Evolutionary conservation across 2,113 vertebrate species (phyloP).

Genomic region (Uria aalge): DNA sequence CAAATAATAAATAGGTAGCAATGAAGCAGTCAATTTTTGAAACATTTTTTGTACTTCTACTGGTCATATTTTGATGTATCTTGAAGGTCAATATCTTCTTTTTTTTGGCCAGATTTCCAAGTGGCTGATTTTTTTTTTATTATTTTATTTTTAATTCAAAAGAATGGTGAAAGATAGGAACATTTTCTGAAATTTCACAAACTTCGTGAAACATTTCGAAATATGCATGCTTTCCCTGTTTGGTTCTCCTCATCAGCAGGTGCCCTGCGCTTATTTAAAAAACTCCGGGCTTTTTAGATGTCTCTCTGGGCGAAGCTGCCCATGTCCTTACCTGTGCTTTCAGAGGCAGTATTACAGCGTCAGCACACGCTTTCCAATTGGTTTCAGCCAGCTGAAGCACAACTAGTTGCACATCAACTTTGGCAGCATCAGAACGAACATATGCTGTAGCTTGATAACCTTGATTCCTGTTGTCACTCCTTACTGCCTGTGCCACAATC

Average conservation of each 20-base stretch:
- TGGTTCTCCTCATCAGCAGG: background rate
- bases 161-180: background rate
- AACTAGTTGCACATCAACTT: conserved; percentile 57
- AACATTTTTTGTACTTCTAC: background rate
- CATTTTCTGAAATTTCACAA: background rate
- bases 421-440: conserved; percentile 22
- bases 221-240: background rate
- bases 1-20: background rate
- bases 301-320: background rate
- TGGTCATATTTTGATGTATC: background rate
- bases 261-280: background rate
- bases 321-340: conserved; percentile 66
- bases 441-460: conserved; percentile 70
- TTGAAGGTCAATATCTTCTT: background rate
- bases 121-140: background rate
- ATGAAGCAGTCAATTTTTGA: background rate
- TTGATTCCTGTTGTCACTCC: conserved; percentile 58
- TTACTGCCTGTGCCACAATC: conserved; percentile 59
- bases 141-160: background rate
- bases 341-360: conserved; percentile 49
- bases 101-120: background rate
- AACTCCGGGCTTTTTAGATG: background rate
- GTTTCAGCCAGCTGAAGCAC: conserved; percentile 62
- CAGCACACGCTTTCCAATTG: conserved; percentile 57
- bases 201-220: background rate